These are phyloP conservation scores for Silurus lanzhouensis DNA, from an alignment of 2,797 vertebrate species.

Conservation along the genomic window DNA sequence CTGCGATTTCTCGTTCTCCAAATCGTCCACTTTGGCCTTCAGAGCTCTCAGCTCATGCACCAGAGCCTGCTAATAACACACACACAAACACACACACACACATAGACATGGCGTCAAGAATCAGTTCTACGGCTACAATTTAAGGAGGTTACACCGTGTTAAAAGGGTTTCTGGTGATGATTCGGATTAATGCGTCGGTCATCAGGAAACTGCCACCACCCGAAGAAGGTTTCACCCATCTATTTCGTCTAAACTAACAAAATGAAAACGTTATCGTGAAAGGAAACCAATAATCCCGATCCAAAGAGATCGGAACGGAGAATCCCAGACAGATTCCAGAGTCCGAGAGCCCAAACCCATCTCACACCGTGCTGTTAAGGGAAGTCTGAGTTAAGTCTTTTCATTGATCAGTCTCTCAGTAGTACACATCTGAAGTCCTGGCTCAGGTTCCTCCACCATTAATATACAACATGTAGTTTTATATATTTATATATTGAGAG, in stretches of 20 bases:
- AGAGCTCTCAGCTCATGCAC: slow-evolving; percentile 85
- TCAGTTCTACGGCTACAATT: not conserved
- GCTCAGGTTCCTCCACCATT: slow-evolving; percentile 36
- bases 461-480: not conserved
- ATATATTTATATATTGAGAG: not conserved
- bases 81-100: slow-evolving; percentile 48
- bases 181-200: not conserved
- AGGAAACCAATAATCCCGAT: not conserved
- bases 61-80: slow-evolving; percentile 76
- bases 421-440: not conserved
- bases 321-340: not conserved
- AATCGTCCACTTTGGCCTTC: slow-evolving; percentile 88
- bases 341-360: not conserved
- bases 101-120: slow-evolving; percentile 27
- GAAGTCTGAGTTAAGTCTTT: slow-evolving; percentile 30
- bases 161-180: not conserved
- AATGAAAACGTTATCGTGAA: slow-evolving; percentile 3
- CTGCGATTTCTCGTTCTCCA: slow-evolving; percentile 89
- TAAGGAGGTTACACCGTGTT: not conserved
- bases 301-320: not conserved
- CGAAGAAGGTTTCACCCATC: slow-evolving; percentile 16
- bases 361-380: slow-evolving; percentile 54
- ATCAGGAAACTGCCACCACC: slow-evolving; percentile 22
- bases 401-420: slow-evolving; percentile 12
- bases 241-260: not conserved